Percentiles rank a stretch among this genome's conserved stretches.
These are phyloP conservation scores for Belonocnema kinseyi DNA, from an alignment of 1,140 invertebrate genomes.

Conservation along the genomic window DNA sequence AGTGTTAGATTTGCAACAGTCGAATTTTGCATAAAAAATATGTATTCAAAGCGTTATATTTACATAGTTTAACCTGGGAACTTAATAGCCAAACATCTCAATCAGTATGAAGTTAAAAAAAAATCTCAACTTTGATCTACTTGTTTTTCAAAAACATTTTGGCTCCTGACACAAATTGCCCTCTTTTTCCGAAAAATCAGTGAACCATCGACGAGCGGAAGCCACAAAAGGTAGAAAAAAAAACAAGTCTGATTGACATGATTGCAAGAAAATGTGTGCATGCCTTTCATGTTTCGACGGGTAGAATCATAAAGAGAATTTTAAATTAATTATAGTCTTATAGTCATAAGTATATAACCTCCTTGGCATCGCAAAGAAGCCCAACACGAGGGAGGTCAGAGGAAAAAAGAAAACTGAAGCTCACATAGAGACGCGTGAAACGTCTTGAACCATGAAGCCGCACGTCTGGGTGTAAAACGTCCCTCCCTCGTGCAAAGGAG, in stretches of 20 bases:
- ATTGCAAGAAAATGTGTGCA: neutral
- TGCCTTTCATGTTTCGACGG: neutral
- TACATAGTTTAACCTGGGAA: too few relatives aligned
- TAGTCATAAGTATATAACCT: neutral
- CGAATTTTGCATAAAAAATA: too few relatives aligned
- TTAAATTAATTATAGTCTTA: too few relatives aligned
- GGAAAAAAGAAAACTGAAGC: constrained; percentile 9
- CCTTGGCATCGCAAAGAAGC: constrained; percentile 7
- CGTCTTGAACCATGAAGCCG: constrained; percentile 17
- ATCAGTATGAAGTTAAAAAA: too few relatives aligned
- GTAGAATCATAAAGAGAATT: constrained; percentile 26
- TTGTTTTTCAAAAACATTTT: too few relatives aligned
- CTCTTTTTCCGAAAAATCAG: neutral
- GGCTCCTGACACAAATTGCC: neutral
- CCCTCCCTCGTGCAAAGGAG: constrained; percentile 5
- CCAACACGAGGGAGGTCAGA: neutral
- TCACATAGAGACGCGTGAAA: constrained; percentile 24
- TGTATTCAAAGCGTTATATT: too few relatives aligned
- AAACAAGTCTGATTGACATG: neutral
- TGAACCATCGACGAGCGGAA: neutral
- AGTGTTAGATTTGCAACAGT: too few relatives aligned
- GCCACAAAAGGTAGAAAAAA: constrained; percentile 10
- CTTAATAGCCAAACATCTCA: too few relatives aligned
- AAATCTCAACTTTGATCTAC: too few relatives aligned
- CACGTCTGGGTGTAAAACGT: neutral